These are phyloP conservation scores for Borostomias antarcticus DNA, from an alignment of 2,797 vertebrate genomes.

Conservation along the genomic window DNA sequence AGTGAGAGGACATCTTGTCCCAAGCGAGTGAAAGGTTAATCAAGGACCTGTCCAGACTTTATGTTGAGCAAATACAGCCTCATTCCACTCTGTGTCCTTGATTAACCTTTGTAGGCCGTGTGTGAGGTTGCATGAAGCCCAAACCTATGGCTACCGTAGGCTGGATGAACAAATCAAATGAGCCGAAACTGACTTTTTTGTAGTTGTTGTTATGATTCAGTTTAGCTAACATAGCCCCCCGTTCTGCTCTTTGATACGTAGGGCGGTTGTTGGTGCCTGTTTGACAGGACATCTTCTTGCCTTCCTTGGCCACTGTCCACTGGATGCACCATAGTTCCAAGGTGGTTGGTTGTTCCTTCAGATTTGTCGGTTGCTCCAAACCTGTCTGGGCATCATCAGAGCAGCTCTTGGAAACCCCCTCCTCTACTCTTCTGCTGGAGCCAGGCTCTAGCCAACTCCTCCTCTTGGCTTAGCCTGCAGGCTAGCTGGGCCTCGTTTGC, in stretches of 20 bases:
- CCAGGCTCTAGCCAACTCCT: not conserved
- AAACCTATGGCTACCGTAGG: too few relatives aligned
- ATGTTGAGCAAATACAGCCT: too few relatives aligned
- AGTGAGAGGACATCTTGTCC: too few relatives aligned
- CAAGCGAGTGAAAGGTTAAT: too few relatives aligned
- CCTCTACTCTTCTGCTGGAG: not conserved
- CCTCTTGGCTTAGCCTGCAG: not conserved
- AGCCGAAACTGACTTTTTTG: too few relatives aligned
- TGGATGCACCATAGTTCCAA: slow-evolving; percentile 22
- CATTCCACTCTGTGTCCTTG: too few relatives aligned
- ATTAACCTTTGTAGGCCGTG: too few relatives aligned
- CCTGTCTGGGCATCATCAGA: slow-evolving; percentile 10
- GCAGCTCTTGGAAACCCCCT: not conserved
- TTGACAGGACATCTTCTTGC: slow-evolving; percentile 19
- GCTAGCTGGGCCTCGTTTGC: not conserved
- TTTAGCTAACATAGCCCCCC: too few relatives aligned
- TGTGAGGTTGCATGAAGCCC: too few relatives aligned
- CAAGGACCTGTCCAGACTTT: too few relatives aligned
- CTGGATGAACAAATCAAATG: too few relatives aligned
- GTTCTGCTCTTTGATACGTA: not conserved
- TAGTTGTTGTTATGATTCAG: too few relatives aligned
- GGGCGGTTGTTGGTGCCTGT: slow-evolving; percentile 10
- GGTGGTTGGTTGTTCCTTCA: slow-evolving; percentile 8
- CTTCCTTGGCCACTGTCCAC: not conserved
- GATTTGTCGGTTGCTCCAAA: not conserved